These are phyloP conservation scores for Gari tellinella DNA, from an alignment of 2,888 invertebrate genomes.

Conservation along the genomic window DNA sequence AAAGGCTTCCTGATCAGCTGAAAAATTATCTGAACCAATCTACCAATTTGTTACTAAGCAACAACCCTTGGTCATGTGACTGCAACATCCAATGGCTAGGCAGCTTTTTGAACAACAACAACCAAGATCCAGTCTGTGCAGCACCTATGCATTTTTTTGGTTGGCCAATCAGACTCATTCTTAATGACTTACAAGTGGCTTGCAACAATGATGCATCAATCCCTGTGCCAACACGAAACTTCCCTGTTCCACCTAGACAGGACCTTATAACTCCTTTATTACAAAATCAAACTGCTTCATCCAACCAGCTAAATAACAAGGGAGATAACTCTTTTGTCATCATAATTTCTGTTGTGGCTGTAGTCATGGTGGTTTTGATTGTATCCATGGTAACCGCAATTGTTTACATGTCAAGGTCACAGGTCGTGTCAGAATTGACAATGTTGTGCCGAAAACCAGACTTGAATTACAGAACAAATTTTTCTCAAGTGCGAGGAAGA, in stretches of 20 bases:
- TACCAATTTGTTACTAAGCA: conserved; percentile 38
- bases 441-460: conserved; percentile 28
- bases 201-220: conserved; percentile 53
- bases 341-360: too few species aligned
- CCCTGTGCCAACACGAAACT: conserved; percentile 39
- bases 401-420: background rate
- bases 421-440: conserved; percentile 25
- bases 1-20: conserved; percentile 58
- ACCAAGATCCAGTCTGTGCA: conserved; percentile 56
- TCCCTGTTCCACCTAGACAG: conserved; percentile 40
- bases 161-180: conserved; percentile 37
- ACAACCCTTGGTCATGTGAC: conserved; percentile 70
- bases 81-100: conserved; percentile 71
- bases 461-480: conserved; percentile 86
- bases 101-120: conserved; percentile 31
- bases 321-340: conserved; percentile 8
- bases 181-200: conserved; percentile 37
- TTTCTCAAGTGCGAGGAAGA: too few species aligned
- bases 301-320: background rate
- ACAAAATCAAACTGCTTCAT: conserved; percentile 14
- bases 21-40: conserved; percentile 50
- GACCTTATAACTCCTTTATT: conserved; percentile 32
- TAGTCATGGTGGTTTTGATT: too few species aligned
- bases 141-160: conserved; percentile 47
- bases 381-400: background rate